phyloP scores from a whole-genome alignment of 1,140 invertebrate genomes.

The Eueides isabella region DNA sequence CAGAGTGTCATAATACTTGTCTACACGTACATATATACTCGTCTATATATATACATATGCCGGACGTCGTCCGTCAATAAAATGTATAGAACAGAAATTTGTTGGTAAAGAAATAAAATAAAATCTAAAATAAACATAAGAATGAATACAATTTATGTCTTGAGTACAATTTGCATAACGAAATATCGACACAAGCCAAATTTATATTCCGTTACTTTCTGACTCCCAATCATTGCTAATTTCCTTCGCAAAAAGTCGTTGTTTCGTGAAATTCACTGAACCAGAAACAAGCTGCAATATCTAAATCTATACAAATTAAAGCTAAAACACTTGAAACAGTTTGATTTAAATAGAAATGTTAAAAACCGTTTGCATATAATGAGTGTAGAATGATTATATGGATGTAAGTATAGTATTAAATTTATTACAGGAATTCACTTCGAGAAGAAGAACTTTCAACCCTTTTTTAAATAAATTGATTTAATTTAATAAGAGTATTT shows the following conservation, averaged over 20 bases:
- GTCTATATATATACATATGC: no score
- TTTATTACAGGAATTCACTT: neutral
- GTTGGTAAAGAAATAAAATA: no score
- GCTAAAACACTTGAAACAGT: neutral
- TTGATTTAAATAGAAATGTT: neutral
- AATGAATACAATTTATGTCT: neutral
- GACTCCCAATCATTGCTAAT: neutral
- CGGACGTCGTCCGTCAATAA: no score
- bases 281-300: neutral
- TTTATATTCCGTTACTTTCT: neutral
- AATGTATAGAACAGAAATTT: no score
- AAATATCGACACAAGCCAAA: neutral
- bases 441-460: no score
- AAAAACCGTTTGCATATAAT: neutral
- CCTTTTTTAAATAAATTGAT: no score
- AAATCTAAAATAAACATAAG: neutral
- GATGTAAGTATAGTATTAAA: neutral
- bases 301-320: neutral
- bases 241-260: neutral
- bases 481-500: no score
- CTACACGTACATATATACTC: no score
- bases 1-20: no score
- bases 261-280: neutral
- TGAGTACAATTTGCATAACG: no score
- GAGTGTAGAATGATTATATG: neutral